phyloP scores from a whole-genome alignment of 2,888 invertebrate genomes.

The Entomobrya multifasciata region DNA sequence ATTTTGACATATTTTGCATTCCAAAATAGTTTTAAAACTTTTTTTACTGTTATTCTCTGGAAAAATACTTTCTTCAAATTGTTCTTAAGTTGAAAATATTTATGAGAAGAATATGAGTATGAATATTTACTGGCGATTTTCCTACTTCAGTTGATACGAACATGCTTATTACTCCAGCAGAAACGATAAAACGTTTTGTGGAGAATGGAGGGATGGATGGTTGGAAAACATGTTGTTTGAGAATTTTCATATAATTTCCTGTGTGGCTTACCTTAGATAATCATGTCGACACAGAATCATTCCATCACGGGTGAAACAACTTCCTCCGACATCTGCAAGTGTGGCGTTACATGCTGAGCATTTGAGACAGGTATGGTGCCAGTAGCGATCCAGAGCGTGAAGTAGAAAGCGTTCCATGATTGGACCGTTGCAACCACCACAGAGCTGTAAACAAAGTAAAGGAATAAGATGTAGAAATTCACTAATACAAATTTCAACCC shows the following conservation, averaged over 20 bases:
- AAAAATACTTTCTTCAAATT: conserved; percentile 32
- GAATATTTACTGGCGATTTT: conserved; percentile 67
- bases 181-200: no score
- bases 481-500: background rate
- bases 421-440: conserved; percentile 94
- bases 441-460: conserved; percentile 81
- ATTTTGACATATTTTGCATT: conserved; percentile 51
- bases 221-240: background rate
- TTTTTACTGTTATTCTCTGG: background rate
- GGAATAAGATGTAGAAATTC: background rate
- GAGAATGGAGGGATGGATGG: background rate
- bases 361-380: conserved; percentile 97
- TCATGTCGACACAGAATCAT: conserved; percentile 98
- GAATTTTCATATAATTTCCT: conserved; percentile 36
- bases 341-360: conserved; percentile 92
- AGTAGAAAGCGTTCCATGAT: conserved; percentile 95
- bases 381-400: conserved; percentile 95
- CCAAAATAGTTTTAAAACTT: conserved; percentile 44
- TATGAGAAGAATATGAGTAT: conserved; percentile 44
- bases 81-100: conserved; percentile 60
- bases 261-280: conserved; percentile 90
- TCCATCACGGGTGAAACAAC: conserved; percentile 95
- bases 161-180: no score
- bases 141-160: background rate
- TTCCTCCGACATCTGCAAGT: conserved; percentile 93